Base-by-base conservation (phyloP, 1,140 invertebrate genomes). In the Drosophila quadrilineata region DNA sequence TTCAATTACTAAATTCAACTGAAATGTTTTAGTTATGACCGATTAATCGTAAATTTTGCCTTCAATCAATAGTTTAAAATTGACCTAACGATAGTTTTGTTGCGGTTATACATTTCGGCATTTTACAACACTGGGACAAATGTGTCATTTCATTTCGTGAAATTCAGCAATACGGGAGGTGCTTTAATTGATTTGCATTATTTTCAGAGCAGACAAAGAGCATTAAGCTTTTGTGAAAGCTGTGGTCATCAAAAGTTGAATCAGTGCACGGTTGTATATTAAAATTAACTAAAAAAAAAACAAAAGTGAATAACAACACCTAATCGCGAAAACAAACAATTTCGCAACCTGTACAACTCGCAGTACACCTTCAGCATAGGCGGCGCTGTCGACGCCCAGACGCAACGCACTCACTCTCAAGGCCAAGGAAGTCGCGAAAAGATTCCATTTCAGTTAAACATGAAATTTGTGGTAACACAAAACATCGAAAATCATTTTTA, bases 391-490 rank as follows among this genome's bases (percentile, higher is more conserved):
- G 57, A 60, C 63, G 57, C 45, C n/a, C 57, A 40, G 56, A 35
- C 46, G 8, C 46, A 66, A 35, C 46, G 8, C 46, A 66, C 38
- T 29, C 31, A 62, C 48, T 67, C 49, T 54, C 57, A 67, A 67
- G 64, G 64, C 64, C 64, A 67, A 67, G 64, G 58, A 67, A 62
- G 33, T 62, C 19, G 31, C 46, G 75, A 64, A 54, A 60, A 76
- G 64, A 71, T 50, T 74, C 69, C 71, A 87, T 86, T 86, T 70
- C 87, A 73, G 73, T 75, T 75, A 88, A 88, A 85, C 75, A 88
- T 88, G 87, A 88, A 88, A 88, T 88, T 88, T 85, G 82, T 77
- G 87, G 75, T 68, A 88, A 71, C 85, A 63, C 68, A 86, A 66
- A 87, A 67, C 69, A 60, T 67, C 79, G 69, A 64, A 53, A 52